phyloP scores from a whole-genome alignment of 2,113 vertebrate species.

The Elaphurus davidianus region DNA sequence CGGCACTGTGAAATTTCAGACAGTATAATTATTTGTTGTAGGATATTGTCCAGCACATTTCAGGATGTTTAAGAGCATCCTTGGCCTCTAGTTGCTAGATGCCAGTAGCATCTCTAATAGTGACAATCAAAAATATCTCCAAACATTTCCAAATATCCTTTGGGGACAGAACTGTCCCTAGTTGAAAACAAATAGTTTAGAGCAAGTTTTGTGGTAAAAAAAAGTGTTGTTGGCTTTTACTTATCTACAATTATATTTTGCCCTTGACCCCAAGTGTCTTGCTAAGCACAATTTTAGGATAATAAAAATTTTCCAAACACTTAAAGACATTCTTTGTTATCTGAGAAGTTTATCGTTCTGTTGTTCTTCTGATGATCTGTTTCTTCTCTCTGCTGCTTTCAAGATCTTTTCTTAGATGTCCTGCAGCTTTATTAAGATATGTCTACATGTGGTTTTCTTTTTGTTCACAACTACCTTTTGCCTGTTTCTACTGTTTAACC shows the following conservation, averaged over 20 bases:
- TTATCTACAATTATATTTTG: not conserved
- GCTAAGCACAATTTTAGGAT: not conserved
- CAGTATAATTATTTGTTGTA: not conserved
- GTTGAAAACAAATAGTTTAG: conserved; percentile 7
- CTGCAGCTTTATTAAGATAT: not conserved
- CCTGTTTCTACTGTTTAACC: not conserved
- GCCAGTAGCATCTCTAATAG: not conserved
- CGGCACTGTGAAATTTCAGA: not conserved
- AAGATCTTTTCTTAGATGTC: not conserved
- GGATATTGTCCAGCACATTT: not conserved
- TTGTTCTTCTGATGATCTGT: not conserved
- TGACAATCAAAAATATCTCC: not conserved
- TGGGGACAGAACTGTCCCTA: not conserved
- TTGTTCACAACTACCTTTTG: not conserved
- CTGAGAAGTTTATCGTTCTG: not conserved
- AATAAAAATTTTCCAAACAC: not conserved
- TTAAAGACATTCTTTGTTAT: not conserved
- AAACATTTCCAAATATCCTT: not conserved
- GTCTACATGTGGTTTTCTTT: not conserved
- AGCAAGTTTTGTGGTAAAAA: not conserved
- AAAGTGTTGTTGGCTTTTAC: not conserved
- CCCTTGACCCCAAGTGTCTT: not conserved
- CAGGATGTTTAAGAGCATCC: not conserved
- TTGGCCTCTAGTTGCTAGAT: not conserved
- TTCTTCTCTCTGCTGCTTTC: not conserved